Conservation (phyloP, 2,888 invertebrate species). For the Thereva unica region DNA sequence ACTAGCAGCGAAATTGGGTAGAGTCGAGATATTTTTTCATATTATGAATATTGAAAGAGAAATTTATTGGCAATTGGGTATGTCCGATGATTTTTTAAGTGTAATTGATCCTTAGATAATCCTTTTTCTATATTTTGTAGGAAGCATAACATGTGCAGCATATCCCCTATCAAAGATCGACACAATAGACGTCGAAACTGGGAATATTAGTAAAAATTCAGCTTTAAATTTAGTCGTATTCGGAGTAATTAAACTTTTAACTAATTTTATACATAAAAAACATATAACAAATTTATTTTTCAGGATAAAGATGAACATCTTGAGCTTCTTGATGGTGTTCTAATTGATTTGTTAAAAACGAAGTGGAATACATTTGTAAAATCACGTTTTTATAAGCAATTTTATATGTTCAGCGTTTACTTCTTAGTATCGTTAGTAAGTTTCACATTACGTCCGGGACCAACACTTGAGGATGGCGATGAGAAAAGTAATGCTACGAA, state of each 20-base stretch:
- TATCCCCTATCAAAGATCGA: constrained; percentile 95
- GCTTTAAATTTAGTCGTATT: constrained; percentile 95
- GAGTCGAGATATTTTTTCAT: constrained; percentile 95
- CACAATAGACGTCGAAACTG: constrained; percentile 89
- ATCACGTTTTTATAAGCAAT: constrained; percentile 90
- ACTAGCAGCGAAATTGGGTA: constrained; percentile 88
- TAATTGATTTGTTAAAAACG: constrained; percentile 90
- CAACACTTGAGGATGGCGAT: constrained; percentile 57
- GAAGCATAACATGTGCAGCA: constrained; percentile 93
- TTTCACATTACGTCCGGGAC: constrained; percentile 88
- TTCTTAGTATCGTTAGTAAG: constrained; percentile 86
- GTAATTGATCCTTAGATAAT: background rate
- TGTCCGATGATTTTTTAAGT: constrained; percentile 38
- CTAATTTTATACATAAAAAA: constrained; percentile 47
- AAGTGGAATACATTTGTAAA: constrained; percentile 99
- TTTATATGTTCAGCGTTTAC: constrained; percentile 87
- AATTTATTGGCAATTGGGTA: constrained; percentile 95
- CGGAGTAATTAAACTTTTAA: constrained; percentile 69
- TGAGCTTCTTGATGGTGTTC: constrained; percentile 90
- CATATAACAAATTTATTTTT: constrained; percentile 45
- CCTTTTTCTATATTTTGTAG: constrained; percentile 50
- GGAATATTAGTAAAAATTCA: constrained; percentile 92
- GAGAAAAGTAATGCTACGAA: constrained; percentile 39
- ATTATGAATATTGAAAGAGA: constrained; percentile 94
- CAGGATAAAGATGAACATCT: constrained; percentile 94